phyloP scores from a whole-genome alignment of 2,113 vertebrate species.

The Oncorhynchus keta region DNA sequence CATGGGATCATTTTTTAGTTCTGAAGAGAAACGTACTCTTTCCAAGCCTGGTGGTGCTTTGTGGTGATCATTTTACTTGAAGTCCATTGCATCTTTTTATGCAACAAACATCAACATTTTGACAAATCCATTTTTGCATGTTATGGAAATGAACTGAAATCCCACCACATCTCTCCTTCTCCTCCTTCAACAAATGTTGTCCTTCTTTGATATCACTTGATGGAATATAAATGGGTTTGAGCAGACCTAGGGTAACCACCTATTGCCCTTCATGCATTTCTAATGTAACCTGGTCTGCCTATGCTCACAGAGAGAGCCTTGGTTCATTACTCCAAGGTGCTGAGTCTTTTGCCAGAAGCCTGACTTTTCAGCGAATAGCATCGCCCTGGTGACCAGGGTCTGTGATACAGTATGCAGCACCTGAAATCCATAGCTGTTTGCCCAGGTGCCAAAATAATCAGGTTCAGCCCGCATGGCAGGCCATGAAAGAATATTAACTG shows the following conservation, averaged over 20 bases:
- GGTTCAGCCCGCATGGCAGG: slow-evolving; percentile 68
- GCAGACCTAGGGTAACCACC: slow-evolving; percentile 67
- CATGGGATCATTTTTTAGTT: slow-evolving; percentile 37
- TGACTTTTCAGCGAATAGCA: slow-evolving; percentile 67
- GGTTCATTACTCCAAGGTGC: slow-evolving; percentile 73
- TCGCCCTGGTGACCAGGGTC: slow-evolving; percentile 68
- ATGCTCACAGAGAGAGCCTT: slow-evolving; percentile 63
- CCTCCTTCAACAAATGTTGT: slow-evolving; percentile 64
- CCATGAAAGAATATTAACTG: slow-evolving; percentile 78
- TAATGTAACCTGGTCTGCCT: slow-evolving; percentile 68
- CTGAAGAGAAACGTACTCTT: slow-evolving; percentile 57
- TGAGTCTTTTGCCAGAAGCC: slow-evolving; percentile 70
- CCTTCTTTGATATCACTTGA: slow-evolving; percentile 70
- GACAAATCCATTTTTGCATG: slow-evolving; percentile 19
- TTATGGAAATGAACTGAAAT: slow-evolving; percentile 19
- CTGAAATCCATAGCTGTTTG: slow-evolving; percentile 70
- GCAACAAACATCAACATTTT: too few relatives aligned
- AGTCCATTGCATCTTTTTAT: slow-evolving; percentile 27
- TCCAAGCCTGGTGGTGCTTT: slow-evolving; percentile 67
- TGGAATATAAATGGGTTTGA: slow-evolving; percentile 73
- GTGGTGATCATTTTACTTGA: slow-evolving; percentile 61
- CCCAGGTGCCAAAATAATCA: slow-evolving; percentile 77
- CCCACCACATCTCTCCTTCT: slow-evolving; percentile 54
- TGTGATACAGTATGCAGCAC: slow-evolving; percentile 58
- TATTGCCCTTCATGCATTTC: slow-evolving; percentile 75